Base-by-base conservation (phyloP, 1,140 invertebrate genomes). In the Daktulosphaira vitifoliae region DNA sequence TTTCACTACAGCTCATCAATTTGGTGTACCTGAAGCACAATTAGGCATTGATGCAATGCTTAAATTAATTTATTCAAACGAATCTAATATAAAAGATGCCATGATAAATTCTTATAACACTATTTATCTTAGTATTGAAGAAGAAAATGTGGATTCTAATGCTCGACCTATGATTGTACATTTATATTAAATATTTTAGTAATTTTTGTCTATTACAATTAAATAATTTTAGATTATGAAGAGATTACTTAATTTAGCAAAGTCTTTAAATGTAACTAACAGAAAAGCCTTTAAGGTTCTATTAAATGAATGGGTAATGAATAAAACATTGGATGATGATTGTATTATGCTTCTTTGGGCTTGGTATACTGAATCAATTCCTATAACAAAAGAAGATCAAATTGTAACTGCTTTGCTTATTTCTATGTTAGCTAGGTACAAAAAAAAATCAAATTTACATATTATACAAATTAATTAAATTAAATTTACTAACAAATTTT, bases 1-100 rank as follows among this genome's bases (percentile, higher is more conserved):
- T 72, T 88, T 94, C 68, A 88, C 87, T 0, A 82, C 82, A 0
- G 87, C 87, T 3, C 86, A 84, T 72, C 82, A 88, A 70, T 90
- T 91, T 73, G 82, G 84, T 51, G 79, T 93, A 15, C 78, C 81
- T 39, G 82, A 86, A 7, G 83, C 87, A 11, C 80, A 85, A 70
- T 69, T 75, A 23, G 88, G 87, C 11, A 81, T 93, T 23, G 78
- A 81, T 15, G 80, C 84, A 70, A 91, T 92, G 81, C 73, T 94
- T 49, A 77, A 81, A 51, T 79, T 93, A 66, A 82, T 90, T 2
- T 87, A 84, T 80, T 84, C 82, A 46, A 82, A 77, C 70, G 88
- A 83, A 77, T 72, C 77, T 73, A 75, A 74, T 77, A 78, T 82
- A 64, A 81, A 77, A 68, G 81, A 84, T 26, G 82, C 84, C 52